Conservation (phyloP, 1,140 invertebrate species). For the Cardiocondyla obscurior region DNA sequence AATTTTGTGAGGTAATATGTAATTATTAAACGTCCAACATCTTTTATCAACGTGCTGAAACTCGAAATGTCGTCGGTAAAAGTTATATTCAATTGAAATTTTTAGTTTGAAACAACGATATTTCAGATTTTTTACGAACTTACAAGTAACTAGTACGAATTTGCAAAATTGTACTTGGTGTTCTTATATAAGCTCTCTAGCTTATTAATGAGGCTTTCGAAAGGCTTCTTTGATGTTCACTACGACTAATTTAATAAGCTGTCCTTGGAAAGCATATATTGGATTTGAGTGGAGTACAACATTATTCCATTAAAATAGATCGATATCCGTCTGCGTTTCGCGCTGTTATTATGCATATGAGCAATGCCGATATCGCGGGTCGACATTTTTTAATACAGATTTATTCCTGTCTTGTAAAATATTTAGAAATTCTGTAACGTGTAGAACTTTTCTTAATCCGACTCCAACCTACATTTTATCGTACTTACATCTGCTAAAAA, state of each 20-base stretch:
- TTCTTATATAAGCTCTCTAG: conserved; percentile 73
- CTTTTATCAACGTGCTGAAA: background rate
- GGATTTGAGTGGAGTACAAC: conserved; percentile 73
- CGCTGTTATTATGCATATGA: background rate
- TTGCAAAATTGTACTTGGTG: conserved; percentile 13
- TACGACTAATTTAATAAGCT: conserved; percentile 75
- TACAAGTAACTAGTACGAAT: conserved; percentile 11
- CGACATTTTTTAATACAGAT: background rate
- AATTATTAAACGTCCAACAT: background rate
- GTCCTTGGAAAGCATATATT: conserved; percentile 77
- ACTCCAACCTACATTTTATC: conserved; percentile 7
- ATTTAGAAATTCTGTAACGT: conserved; percentile 1
- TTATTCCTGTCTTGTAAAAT: background rate
- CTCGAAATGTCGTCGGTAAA: background rate
- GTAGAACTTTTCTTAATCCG: background rate
- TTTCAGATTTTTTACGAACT: background rate
- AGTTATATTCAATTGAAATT: background rate
- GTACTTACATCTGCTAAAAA: conserved; percentile 9
- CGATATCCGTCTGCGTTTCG: conserved; percentile 15
- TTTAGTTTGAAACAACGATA: background rate
- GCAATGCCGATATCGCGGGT: background rate
- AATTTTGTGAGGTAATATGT: background rate
- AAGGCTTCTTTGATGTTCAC: conserved; percentile 77
- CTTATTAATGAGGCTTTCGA: conserved; percentile 73
- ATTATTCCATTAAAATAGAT: conserved; percentile 49